Evolutionary conservation across 2,888 invertebrate genomes (phyloP).

Genomic region (Phyllotreta cruciferae): DNA sequence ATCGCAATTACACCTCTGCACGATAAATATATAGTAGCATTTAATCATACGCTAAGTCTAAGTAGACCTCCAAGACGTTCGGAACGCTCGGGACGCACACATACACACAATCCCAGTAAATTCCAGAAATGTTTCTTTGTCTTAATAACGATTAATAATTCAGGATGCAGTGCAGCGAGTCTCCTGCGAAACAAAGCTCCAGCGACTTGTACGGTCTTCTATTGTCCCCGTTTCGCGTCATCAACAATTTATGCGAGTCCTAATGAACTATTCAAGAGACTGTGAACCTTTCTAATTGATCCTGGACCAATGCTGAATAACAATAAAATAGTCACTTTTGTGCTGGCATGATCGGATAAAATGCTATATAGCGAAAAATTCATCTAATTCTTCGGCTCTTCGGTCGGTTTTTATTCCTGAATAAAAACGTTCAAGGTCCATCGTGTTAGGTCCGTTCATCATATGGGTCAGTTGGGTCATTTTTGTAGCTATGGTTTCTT

Average conservation of each 20-base stretch:
- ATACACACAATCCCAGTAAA: slow-evolving; percentile 28
- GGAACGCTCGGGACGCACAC: slow-evolving; percentile 13
- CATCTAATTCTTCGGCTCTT: too few species aligned
- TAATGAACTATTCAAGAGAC: slow-evolving; percentile 42
- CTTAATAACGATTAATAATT: slow-evolving; percentile 45
- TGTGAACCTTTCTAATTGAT: slow-evolving; percentile 40
- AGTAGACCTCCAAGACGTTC: slow-evolving; percentile 6
- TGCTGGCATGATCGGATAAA: background rate
- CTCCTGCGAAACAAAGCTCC: slow-evolving; percentile 38
- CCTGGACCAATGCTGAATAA: slow-evolving; percentile 36
- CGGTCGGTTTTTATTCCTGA: too few species aligned
- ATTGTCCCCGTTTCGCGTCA: slow-evolving; percentile 39
- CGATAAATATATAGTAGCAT: too few species aligned
- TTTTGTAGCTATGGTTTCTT: too few species aligned
- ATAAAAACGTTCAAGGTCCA: too few species aligned
- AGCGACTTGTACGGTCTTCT: slow-evolving; percentile 37
- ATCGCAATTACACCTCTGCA: too few species aligned
- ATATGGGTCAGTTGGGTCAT: too few species aligned
- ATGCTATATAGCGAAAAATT: background rate
- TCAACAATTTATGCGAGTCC: slow-evolving; percentile 40
- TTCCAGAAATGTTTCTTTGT: slow-evolving; percentile 38
- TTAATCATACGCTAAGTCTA: too few species aligned
- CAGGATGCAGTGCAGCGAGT: slow-evolving; percentile 38
- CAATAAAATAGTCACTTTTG: slow-evolving; percentile 28
- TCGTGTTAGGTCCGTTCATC: too few species aligned